Evolutionary conservation across 2,113 vertebrate species (phyloP).

Genomic region (Ranitomeya variabilis): DNA sequence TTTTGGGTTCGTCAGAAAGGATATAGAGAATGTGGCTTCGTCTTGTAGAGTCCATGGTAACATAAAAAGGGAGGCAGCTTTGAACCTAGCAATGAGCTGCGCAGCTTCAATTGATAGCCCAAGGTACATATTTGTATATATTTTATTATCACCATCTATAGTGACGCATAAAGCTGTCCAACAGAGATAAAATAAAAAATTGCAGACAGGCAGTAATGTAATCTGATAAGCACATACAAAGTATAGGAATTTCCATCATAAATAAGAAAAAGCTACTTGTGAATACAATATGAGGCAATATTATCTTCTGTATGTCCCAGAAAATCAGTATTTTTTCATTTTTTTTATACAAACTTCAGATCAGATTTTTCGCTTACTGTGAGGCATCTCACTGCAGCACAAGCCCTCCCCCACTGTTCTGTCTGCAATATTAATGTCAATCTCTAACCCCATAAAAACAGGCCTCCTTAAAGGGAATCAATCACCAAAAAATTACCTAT

Average conservation of each 20-base stretch:
- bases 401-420: too few species aligned
- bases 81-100: conserved; percentile 5
- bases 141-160: neutral
- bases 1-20: neutral
- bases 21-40: neutral
- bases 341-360: neutral
- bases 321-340: neutral
- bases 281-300: neutral
- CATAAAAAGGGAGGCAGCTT: conserved; percentile 14
- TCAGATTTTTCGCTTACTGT: neutral
- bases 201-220: neutral
- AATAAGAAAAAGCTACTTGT: neutral
- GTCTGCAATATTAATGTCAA: too few species aligned
- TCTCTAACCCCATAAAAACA: too few species aligned
- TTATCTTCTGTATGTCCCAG: neutral
- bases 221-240: neutral
- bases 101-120: neutral
- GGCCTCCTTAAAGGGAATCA: too few species aligned
- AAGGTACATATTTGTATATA: neutral
- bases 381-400: too few species aligned
- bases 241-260: neutral
- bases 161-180: neutral
- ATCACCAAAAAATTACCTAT: too few species aligned
- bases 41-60: neutral
- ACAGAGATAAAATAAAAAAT: neutral